Conservation (phyloP, 2,113 vertebrate species). For the Anthoscopus minutus region DNA sequence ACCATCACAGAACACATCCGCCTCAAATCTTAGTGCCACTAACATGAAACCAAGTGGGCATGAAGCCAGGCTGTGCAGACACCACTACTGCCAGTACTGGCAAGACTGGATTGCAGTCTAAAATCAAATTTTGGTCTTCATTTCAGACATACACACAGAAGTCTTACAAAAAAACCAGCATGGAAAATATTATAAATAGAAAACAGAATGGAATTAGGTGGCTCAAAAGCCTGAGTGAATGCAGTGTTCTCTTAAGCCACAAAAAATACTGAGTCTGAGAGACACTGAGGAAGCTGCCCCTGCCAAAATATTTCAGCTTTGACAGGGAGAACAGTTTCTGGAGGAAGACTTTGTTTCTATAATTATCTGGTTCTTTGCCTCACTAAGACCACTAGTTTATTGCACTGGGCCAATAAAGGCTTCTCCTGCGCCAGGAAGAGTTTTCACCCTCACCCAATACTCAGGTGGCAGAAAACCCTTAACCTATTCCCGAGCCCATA, state of each 20-base stretch:
- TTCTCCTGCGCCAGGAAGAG: not conserved
- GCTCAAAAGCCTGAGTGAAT: conserved; percentile 19
- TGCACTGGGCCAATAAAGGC: not conserved
- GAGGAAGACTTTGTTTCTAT: conserved; percentile 41
- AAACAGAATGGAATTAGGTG: conserved; percentile 16
- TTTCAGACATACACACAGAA: conserved; percentile 3
- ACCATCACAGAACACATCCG: not conserved
- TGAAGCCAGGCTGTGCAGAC: not conserved
- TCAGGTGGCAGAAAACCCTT: not conserved
- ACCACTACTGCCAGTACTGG: not conserved
- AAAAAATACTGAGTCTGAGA: conserved; percentile 23
- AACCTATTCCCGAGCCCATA: not conserved
- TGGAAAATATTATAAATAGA: conserved; percentile 47
- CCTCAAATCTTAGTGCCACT: not conserved
- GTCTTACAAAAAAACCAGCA: not conserved
- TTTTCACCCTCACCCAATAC: not conserved
- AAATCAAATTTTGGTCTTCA: not conserved
- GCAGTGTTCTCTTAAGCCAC: conserved; percentile 26
- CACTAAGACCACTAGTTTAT: not conserved
- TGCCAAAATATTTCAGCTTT: conserved; percentile 51
- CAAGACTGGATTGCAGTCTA: not conserved
- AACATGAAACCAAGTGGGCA: not conserved
- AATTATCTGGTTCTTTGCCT: conserved; percentile 29
- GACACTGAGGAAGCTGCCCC: conserved; percentile 13
- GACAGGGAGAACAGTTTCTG: conserved; percentile 27